Base-by-base conservation (phyloP, 2,888 invertebrate genomes). In the Nineta flava region DNA sequence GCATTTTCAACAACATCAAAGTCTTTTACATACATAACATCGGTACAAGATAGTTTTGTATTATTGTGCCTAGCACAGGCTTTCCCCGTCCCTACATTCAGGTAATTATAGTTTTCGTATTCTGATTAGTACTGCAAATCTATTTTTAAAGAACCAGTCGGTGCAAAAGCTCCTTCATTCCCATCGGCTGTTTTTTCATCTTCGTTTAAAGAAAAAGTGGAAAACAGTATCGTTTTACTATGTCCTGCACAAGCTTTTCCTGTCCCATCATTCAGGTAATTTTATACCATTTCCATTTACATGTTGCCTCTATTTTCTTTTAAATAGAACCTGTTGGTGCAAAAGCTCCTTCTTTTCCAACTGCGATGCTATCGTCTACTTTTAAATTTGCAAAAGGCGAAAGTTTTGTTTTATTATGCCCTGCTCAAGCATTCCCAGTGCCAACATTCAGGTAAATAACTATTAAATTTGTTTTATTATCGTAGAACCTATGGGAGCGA, bases 231-330 rank as follows among this genome's bases (percentile, higher is more conserved):
- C 5, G 21, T 38, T 5, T 15, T 38, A n/a, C 12, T 79, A 53
- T 83, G 82, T 69, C 79, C 79, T 61, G 80, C 79, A 51, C 81
- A 81, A 69, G 79, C 77, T 60, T 78, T 76, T 63, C 82, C 83
- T 55, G 71, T 79, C 62, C 81, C 81, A 54, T 67, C 71, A 61
- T 82, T 79, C 76, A 81, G 80, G 83, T 83, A 62, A 52, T 38
- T 38, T n/a, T 38, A 10, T 26, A 6, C 4, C n/a, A 38, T n/a
- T 38, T 38, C 3, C 7, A 38, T 38, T 38, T 6, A 38, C 1
- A 13, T 7, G 9, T 16, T 21, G 2, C 19, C 26, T 26, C n/a
- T 44, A 21, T 13, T 19, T 43, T 46, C 19, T n/a, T 32, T 50
- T 47, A 35, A 35, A 46, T 56, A 66, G 65, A 66, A 58, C 65